A percentile compares a stretch with the other conserved stretches of the same genome.
Evolutionary conservation across 2,797 vertebrate species (phyloP).

Genomic region (Sebastes vulpes): DNA sequence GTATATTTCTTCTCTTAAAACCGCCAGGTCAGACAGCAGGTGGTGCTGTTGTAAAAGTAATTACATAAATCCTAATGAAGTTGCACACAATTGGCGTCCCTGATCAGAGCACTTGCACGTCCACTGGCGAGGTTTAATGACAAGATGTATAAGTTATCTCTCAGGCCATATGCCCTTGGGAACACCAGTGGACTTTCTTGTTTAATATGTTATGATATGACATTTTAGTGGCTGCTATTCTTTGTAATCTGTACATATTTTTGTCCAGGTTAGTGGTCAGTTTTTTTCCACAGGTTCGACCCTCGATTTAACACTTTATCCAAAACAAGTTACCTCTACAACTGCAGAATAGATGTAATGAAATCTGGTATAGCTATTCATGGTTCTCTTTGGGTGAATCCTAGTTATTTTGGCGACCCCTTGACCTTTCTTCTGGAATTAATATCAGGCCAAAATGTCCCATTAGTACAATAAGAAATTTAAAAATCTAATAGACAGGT

Average conservation of each 20-base stretch:
- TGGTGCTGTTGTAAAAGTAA: constrained; percentile 17
- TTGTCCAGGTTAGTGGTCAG: background rate
- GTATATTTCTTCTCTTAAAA: background rate
- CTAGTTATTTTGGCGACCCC: background rate
- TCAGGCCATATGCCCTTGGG: background rate
- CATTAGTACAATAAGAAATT: background rate
- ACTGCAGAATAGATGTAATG: background rate
- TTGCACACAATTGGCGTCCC: background rate
- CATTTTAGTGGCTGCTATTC: background rate
- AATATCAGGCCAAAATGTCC: background rate
- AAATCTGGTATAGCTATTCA: background rate
- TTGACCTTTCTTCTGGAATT: background rate
- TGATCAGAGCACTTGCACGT: background rate
- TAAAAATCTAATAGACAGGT: background rate
- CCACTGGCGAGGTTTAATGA: background rate
- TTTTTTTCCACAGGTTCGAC: background rate
- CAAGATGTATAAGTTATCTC: background rate
- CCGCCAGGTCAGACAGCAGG: background rate
- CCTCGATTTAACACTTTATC: background rate
- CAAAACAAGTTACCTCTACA: background rate
- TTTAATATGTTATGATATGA: background rate
- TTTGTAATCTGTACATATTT: background rate
- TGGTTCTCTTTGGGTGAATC: background rate
- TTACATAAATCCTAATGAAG: background rate
- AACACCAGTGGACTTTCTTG: background rate